phyloP scores from a whole-genome alignment of 92 coral and sea anemone species.

The Anthopleura xanthogrammica region DNA sequence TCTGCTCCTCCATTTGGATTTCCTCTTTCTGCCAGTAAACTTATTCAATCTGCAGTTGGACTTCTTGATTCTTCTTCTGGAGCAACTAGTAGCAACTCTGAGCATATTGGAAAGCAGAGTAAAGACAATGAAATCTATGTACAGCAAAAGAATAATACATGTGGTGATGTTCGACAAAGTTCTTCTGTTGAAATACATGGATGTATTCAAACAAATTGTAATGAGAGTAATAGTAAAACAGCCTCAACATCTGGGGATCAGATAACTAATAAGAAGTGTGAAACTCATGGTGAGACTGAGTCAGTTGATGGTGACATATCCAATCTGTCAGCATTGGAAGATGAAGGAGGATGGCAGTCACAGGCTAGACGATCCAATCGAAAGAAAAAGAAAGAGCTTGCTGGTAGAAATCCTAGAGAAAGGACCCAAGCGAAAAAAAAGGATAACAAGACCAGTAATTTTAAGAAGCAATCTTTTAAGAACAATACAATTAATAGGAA shows the following conservation, averaged over 20 bases:
- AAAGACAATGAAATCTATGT: background rate
- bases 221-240: background rate
- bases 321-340: slow-evolving; percentile 60
- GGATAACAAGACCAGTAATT: slow-evolving; percentile 9
- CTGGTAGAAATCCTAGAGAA: slow-evolving; percentile 17
- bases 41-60: slow-evolving; percentile 75
- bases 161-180: background rate
- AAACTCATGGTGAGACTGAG: slow-evolving; percentile 30
- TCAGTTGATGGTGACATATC: slow-evolving; percentile 59
- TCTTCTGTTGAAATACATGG: background rate
- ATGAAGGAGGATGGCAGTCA: slow-evolving; percentile 84
- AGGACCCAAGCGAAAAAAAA: slow-evolving; percentile 30
- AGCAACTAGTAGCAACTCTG: background rate
- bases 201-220: background rate
- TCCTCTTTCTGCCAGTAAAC: slow-evolving; percentile 79
- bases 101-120: background rate
- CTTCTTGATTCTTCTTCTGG: slow-evolving; percentile 36
- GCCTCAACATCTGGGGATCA: background rate
- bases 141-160: background rate
- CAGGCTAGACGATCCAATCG: slow-evolving; percentile 61
- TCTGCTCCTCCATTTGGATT: slow-evolving; percentile 85
- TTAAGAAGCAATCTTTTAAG: slow-evolving; percentile 21
- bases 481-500: slow-evolving; percentile 4
- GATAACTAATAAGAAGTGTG: background rate
- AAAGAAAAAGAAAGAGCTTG: slow-evolving; percentile 70